These are phyloP conservation scores for Bombus pascuorum DNA, from an alignment of 1,140 invertebrate species.

Conservation along the genomic window DNA sequence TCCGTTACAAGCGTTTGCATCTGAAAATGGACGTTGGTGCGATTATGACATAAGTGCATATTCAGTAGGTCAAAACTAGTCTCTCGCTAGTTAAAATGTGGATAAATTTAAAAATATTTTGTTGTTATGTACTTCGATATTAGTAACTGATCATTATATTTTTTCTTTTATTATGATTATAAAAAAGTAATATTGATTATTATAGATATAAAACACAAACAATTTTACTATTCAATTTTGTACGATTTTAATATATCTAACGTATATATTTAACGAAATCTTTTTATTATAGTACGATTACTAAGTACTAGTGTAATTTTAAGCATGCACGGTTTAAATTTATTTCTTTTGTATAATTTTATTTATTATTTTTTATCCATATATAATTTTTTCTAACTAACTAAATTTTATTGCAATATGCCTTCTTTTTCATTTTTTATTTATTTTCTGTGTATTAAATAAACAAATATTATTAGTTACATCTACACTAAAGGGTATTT, in stretches of 20 bases:
- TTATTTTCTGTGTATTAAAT: not conserved
- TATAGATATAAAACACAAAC: not conserved
- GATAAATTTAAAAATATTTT: not conserved
- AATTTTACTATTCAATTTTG: not conserved
- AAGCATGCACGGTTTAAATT: not conserved
- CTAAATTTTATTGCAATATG: not conserved
- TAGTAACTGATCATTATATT: not conserved
- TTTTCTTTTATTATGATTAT: not conserved
- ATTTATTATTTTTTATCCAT: not conserved
- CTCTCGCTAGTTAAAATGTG: not conserved
- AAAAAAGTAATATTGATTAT: not conserved
- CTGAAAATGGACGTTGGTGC: slow-evolving; percentile 34
- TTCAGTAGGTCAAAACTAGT: not conserved
- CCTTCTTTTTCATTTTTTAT: not conserved
- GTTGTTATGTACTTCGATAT: not conserved
- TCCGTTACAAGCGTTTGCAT: slow-evolving; percentile 23
- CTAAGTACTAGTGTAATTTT: not conserved
- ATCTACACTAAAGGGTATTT: not conserved
- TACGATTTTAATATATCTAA: too few species aligned
- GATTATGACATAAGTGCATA: not conserved
- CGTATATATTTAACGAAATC: too few species aligned
- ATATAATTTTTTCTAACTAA: not conserved
- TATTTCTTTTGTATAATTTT: not conserved
- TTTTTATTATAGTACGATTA: not conserved
- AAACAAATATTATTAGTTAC: not conserved